These are phyloP conservation scores for Megalopta genalis DNA, from an alignment of 1,140 invertebrate species.

Conservation along the genomic window DNA sequence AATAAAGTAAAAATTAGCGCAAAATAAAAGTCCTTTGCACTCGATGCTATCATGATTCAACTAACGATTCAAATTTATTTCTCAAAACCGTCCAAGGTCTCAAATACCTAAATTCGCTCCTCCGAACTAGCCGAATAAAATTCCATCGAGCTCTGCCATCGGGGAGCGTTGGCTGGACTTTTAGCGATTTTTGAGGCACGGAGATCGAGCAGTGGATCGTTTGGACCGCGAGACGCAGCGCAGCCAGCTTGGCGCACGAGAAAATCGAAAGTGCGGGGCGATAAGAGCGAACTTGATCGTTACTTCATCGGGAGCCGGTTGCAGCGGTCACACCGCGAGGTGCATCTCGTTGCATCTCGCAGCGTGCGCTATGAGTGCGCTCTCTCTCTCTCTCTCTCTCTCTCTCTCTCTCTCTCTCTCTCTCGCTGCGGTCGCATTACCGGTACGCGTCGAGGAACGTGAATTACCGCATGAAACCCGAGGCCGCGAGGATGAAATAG, in stretches of 20 bases:
- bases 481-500: conserved; percentile 22
- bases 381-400: too few relatives aligned
- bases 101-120: too few relatives aligned
- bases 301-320: conserved; percentile 17
- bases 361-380: background rate
- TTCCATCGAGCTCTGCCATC: too few relatives aligned
- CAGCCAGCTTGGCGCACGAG: background rate
- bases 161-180: too few relatives aligned
- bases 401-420: background rate
- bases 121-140: too few relatives aligned
- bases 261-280: conserved; percentile 38
- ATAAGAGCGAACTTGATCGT: conserved; percentile 45
- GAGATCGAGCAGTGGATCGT: background rate
- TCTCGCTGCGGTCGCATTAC: conserved; percentile 34
- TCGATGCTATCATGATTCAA: too few relatives aligned
- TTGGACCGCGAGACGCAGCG: background rate
- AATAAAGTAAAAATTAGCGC: too few relatives aligned
- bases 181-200: too few relatives aligned
- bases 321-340: conserved; percentile 31
- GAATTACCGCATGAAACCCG: conserved; percentile 48
- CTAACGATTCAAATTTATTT: too few relatives aligned
- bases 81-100: too few relatives aligned
- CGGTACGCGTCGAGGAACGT: conserved; percentile 26
- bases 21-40: too few relatives aligned
- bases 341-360: conserved; percentile 4